Percentiles rank a stretch among this genome's conserved stretches.
Conservation (phyloP, 2,113 vertebrate genomes). For the Zosterops japonicus region DNA sequence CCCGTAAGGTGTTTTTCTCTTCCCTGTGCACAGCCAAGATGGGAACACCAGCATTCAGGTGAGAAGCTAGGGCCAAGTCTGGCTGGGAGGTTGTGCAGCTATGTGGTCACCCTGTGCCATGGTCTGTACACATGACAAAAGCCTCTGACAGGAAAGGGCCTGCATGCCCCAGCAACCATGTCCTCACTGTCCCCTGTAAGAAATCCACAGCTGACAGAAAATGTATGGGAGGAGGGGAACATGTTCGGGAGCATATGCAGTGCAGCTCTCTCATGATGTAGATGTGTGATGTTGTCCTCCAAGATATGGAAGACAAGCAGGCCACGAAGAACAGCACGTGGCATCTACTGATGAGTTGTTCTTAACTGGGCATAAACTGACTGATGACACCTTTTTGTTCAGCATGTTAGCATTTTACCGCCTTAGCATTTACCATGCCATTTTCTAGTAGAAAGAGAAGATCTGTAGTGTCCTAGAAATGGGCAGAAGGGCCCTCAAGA, state of each 20-base stretch:
- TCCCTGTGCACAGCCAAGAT: background rate
- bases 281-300: background rate
- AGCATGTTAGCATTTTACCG: background rate
- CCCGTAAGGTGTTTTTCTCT: background rate
- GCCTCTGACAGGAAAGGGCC: accelerated
- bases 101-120: accelerated
- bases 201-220: background rate
- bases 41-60: background rate
- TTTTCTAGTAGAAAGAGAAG: background rate
- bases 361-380: background rate
- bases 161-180: background rate
- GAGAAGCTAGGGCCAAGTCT: background rate
- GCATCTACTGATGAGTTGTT: background rate
- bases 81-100: background rate
- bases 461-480: background rate
- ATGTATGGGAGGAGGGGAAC: background rate
- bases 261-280: accelerated
- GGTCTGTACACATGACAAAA: background rate
- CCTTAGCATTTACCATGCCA: too few relatives aligned
- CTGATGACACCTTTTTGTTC: background rate
- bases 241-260: background rate
- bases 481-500: background rate
- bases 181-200: background rate
- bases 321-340: background rate
- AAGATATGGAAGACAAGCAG: background rate